Percentiles rank a stretch among this genome's conserved stretches.
phyloP scores from a whole-genome alignment of 2,888 invertebrate genomes.

The Conistra vaccinii region DNA sequence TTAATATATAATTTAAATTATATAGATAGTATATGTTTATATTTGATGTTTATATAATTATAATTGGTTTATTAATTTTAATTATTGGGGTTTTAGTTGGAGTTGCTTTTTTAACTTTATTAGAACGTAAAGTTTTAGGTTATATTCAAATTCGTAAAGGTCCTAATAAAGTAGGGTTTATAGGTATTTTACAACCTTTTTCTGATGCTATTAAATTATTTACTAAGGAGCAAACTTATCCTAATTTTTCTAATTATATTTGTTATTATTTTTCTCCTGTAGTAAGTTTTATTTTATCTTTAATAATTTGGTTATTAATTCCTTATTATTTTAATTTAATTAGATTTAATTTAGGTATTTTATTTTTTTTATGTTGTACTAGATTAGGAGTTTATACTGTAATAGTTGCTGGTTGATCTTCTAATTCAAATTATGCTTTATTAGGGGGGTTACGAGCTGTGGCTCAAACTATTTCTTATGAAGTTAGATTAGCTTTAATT shows the following conservation, averaged over 20 bases:
- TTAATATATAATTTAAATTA: slow-evolving; percentile 88
- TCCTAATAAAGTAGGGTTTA: slow-evolving; percentile 92
- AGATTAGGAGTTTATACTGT: slow-evolving; percentile 92
- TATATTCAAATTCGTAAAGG: slow-evolving; percentile 94
- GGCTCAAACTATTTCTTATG: slow-evolving; percentile 95
- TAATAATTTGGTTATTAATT: slow-evolving; percentile 91
- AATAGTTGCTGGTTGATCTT: slow-evolving; percentile 93
- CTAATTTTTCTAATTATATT: slow-evolving; percentile 91
- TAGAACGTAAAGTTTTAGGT: slow-evolving; percentile 93
- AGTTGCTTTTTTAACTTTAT: slow-evolving; percentile 93
- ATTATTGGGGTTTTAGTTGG: slow-evolving; percentile 91
- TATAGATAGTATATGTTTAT: slow-evolving; percentile 90
- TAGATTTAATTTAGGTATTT: slow-evolving; percentile 90
- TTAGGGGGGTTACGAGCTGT: slow-evolving; percentile 92
- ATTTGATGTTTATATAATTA: slow-evolving; percentile 83
- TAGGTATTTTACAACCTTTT: slow-evolving; percentile 93
- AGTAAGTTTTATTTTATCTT: slow-evolving; percentile 90
- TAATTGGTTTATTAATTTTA: slow-evolving; percentile 87
- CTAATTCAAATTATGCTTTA: slow-evolving; percentile 94
- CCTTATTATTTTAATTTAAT: slow-evolving; percentile 90
- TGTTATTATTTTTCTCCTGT: slow-evolving; percentile 91
- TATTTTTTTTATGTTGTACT: slow-evolving; percentile 92
- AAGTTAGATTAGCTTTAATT: slow-evolving; percentile 93
- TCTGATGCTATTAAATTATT: slow-evolving; percentile 94
- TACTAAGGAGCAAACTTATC: slow-evolving; percentile 91